Evolutionary conservation across 2,888 invertebrate genomes (phyloP), one percentile per base, ranked within the genome.

Genomic region (Desoria tigrina): DNA sequence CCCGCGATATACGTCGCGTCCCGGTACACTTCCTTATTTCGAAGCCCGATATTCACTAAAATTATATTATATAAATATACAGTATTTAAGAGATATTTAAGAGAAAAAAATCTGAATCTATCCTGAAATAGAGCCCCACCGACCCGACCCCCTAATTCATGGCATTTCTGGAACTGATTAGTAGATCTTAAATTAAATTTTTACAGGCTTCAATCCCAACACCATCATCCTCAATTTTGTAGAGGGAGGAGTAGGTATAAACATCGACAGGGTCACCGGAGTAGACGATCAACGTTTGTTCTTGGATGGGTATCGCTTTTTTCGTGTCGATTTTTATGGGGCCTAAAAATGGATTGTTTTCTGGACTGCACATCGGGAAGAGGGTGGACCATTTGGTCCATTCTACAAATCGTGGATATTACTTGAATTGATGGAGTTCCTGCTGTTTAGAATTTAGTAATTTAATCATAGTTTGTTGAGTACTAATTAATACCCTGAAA

Each of bases 1-100:
- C 70, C 70, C 9, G 63, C 53, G 23, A 70, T 61, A 57, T 61
- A 61, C 0, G 67, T 67, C 1, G 61, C 65, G 2, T 65, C 49
- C 4, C 55, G 58, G 18, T 24, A 2, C 26, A 28, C 21, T 7
- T 42, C n/a, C 14, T 55, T 23, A 28, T 27, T 24, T 26, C 18
- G 42, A 14, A 27, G 14, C 2, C 27, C 3, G n/a, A 61, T 49
- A 54, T 42, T 61, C 39, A 64, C 58, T 64, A 21, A 37, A 55
- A 51, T n/a, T 32, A 32, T 7, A 32, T 7, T 11, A 32, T 32
- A 39, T 27, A 11, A 42, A 18, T 37, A 11, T 16, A 4, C 9
- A 27, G 6, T 45, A 42, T 24, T 24, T n/a, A 18, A 37, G 7
- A 11, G 14, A 9, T 21, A 21, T 24, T 6, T 21, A 27, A 50